Percentiles rank a stretch among this genome's conserved stretches.
Conservation (phyloP, 2,888 invertebrate genomes). For the Homarus gammarus region DNA sequence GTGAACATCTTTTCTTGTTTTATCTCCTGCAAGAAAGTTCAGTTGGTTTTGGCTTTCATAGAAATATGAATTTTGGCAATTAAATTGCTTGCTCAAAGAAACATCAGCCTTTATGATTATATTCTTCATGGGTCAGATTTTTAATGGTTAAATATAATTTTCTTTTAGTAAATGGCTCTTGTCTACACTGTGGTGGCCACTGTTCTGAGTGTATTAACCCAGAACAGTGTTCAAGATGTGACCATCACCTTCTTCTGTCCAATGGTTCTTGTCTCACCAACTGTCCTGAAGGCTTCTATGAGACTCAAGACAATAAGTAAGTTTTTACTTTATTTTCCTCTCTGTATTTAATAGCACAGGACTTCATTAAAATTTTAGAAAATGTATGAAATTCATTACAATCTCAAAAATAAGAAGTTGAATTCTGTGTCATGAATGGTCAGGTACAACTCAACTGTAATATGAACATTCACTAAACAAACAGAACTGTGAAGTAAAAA, state of each 20-base stretch:
- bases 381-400: too few species aligned
- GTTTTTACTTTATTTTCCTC: slow-evolving; percentile 73
- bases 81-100: too few species aligned
- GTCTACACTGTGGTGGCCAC: slow-evolving; percentile 91
- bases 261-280: slow-evolving; percentile 90
- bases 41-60: background rate
- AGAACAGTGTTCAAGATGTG: slow-evolving; percentile 91
- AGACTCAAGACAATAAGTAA: slow-evolving; percentile 91
- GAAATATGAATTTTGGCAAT: too few species aligned
- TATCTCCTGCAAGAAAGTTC: background rate
- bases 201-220: slow-evolving; percentile 92
- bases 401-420: too few species aligned
- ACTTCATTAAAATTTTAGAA: too few species aligned
- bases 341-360: background rate
- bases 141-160: background rate
- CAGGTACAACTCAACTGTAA: too few species aligned
- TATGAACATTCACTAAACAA: too few species aligned
- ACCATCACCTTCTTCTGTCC: slow-evolving; percentile 91
- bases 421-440: too few species aligned
- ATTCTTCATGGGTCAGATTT: slow-evolving; percentile 51
- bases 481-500: too few species aligned
- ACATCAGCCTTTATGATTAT: too few species aligned
- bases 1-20: slow-evolving; percentile 80
- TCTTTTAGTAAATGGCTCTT: slow-evolving; percentile 79
- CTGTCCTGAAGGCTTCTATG: slow-evolving; percentile 89